A percentile compares a stretch with the other conserved stretches of the same genome.
phyloP scores from a whole-genome alignment of 2,113 vertebrate genomes.

The Podiceps cristatus region DNA sequence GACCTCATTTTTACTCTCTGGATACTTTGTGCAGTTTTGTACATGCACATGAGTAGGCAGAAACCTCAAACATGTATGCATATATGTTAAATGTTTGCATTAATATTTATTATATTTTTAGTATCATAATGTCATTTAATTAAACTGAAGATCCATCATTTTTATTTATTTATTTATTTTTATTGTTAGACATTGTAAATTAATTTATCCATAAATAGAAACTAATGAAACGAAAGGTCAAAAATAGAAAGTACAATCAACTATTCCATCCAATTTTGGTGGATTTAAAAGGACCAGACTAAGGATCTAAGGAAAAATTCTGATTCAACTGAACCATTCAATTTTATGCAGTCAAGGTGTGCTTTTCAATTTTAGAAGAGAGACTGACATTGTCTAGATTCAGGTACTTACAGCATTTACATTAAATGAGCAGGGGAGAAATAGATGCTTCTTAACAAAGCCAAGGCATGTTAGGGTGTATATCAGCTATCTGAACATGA shows the following conservation, averaged over 20 bases:
- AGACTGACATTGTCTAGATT: not conserved
- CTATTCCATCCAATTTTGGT: fast-evolving
- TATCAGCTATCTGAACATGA: not conserved
- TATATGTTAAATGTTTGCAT: not conserved
- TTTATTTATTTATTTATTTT: not conserved
- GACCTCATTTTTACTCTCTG: not conserved
- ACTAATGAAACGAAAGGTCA: not conserved
- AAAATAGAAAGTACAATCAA: not conserved
- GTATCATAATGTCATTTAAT: not conserved
- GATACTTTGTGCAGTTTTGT: not conserved
- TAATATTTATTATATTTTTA: not conserved
- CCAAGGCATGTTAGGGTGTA: fast-evolving
- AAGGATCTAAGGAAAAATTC: not conserved
- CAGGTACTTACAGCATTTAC: fast-evolving
- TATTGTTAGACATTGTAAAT: not conserved
- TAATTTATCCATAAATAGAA: not conserved
- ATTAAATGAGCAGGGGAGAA: not conserved
- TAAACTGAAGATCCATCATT: not conserved
- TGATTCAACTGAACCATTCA: fast-evolving
- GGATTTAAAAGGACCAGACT: not conserved
- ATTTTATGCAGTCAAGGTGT: not conserved
- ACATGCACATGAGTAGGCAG: not conserved
- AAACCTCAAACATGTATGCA: not conserved
- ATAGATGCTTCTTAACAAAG: not conserved
- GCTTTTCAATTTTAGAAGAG: not conserved